Base-by-base conservation (phyloP, 2,113 vertebrate genomes). In the Uropsilus gracilis region DNA sequence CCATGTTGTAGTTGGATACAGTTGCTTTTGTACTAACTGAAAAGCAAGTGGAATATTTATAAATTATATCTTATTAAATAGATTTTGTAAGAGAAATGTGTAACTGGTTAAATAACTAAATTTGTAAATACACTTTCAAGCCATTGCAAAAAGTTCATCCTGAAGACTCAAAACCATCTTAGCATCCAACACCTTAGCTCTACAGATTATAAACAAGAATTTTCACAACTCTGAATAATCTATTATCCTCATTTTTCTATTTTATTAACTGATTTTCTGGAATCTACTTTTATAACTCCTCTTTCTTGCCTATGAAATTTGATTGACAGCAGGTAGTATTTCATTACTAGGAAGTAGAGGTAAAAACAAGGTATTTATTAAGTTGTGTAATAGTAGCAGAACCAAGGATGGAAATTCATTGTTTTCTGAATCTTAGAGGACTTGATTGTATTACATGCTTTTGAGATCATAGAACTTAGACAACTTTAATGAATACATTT, bases 51-150 rank as follows among this genome's bases (percentile, higher is more conserved):
- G 73, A 95, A 83, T 89, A 68, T 59, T 82, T 91, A 93, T 59
- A 55, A 32, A 0, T 91, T 86, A 13, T 37, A 10, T 92, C 26
- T 46, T 89, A 82, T 96, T 95, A 66, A 95, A 82, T 57, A 9
- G 46, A 95, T 92, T 94, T 86, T 46, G 32, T 94, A 82, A 94
- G 63, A 95, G 85, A 64, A 53, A 50, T 75, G 59, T 46, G 59
- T 75, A 90, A 61, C 69, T 96, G 90, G 96, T 95, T 96, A 82
- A 96, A 61, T 96, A 92, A 95, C 34, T 50, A 96, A 86, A 28
- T 95, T 98, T 77, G 86, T 53, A 55, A 87, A 61, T 94, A n/a
- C 61, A 89, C 61, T 94, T 98, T 94, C 89, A 66, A 94, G 92
- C 66, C 26, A 34, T 69, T 96, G 18, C 12, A 94, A 80, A 94